phyloP scores from a whole-genome alignment of 2,113 vertebrate species.

The Myiagra hebetior region DNA sequence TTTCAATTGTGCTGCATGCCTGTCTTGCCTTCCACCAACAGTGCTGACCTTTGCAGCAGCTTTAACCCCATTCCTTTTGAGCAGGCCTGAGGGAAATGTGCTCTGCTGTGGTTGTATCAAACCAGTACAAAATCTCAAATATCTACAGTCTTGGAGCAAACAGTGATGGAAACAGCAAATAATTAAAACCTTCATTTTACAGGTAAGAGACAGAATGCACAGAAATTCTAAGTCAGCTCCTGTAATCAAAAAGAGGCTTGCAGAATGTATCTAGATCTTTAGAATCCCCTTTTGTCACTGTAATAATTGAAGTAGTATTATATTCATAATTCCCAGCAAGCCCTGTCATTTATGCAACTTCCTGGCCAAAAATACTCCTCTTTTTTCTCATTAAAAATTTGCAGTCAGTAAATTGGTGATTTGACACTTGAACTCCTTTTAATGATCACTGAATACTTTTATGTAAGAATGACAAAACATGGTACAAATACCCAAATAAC shows the following conservation, averaged over 20 bases:
- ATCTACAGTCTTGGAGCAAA: neutral
- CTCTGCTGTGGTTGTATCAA: neutral
- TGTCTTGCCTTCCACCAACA: neutral
- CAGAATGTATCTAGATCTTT: neutral
- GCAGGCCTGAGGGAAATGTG: neutral
- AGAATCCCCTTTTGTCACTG: neutral
- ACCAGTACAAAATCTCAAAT: neutral
- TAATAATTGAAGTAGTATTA: neutral
- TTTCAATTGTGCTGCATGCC: rapidly evolving
- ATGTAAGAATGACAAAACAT: neutral
- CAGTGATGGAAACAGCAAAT: neutral
- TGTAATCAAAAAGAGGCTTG: neutral
- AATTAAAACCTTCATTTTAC: neutral
- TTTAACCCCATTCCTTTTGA: neutral
- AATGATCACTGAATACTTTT: neutral
- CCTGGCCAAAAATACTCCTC: neutral
- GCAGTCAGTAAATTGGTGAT: neutral
- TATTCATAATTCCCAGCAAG: neutral
- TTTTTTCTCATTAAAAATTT: neutral
- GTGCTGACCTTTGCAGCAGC: neutral
- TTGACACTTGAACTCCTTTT: neutral
- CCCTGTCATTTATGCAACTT: neutral
- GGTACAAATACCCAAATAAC: neutral
- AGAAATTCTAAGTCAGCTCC: neutral
- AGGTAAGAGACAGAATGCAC: neutral